A percentile compares a stretch with the other conserved stretches of the same genome.
These are phyloP conservation scores for Ephydatia muelleri DNA, from an alignment of 37 sponge, comb jelly and placozoan species.

Conservation along the genomic window DNA sequence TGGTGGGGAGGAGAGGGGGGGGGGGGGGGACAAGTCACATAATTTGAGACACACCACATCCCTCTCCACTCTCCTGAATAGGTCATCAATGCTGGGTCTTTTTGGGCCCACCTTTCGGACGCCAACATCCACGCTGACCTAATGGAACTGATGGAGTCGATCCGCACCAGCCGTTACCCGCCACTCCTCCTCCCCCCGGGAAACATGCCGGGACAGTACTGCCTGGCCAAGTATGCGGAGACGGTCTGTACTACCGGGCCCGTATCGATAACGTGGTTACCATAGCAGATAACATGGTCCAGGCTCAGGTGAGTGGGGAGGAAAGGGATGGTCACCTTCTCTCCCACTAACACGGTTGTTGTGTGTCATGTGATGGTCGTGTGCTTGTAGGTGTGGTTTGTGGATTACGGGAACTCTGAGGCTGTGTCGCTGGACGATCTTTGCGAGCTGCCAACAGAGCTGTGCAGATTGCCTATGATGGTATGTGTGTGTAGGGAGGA, in stretches of 20 bases:
- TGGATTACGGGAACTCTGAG: conserved; percentile 90
- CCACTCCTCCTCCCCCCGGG: conserved; percentile 14
- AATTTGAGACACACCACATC: too few species aligned
- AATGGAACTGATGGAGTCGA: conserved; percentile 42
- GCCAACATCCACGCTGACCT: neutral
- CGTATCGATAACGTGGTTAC: conserved; percentile 20
- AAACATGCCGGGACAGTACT: conserved; percentile 56
- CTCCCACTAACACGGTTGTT: too few species aligned
- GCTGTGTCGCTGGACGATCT: conserved; percentile 42
- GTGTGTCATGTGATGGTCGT: neutral
- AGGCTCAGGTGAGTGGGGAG: conserved; percentile 15
- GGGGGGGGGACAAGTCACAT: too few species aligned
- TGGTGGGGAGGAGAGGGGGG: too few species aligned
- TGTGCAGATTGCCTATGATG: conserved; percentile 26
- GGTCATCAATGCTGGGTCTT: conserved; percentile 81
- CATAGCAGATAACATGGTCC: neutral
- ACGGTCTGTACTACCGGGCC: conserved; percentile 76
- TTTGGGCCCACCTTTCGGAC: conserved; percentile 82
- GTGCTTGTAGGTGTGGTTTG: conserved; percentile 64
- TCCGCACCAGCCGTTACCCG: conserved; percentile 14
- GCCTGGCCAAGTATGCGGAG: conserved; percentile 76
- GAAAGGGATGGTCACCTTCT: neutral
- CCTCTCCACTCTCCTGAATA: too few species aligned
- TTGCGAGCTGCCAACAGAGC: conserved; percentile 39
- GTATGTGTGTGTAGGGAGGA: neutral